Base-by-base conservation (phyloP, 2,888 invertebrate genomes). In the Nymphalis c-album region DNA sequence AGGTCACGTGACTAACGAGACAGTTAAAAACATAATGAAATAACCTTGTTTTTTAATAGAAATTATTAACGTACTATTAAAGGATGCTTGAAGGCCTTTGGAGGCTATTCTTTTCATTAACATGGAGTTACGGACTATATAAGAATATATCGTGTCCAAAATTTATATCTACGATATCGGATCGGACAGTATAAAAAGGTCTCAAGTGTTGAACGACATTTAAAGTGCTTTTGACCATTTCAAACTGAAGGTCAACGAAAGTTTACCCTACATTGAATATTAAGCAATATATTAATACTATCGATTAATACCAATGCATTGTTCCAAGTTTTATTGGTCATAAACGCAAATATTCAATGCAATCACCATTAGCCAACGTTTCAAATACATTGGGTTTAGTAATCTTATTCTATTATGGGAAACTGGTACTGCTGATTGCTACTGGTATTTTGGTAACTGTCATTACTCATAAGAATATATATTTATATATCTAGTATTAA, bases 171-270 rank as follows among this genome's bases (percentile, higher is more conserved):
- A n/a, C 53, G 53, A 31, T 31, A 17, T 55, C 53, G 53, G 7
- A 55, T 55, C 53, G 53, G 13, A 55, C 17, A 31, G 16, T 31
- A 55, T 31, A 55, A 55, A 55, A 55, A 55, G 17, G 17, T 17
- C 31, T 50, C n/a, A 17, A 31, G 10, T 22, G 16, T 51, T 1
- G 31, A 55, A 31, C 53, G 26, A 55, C 53, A 17, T 31, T 40
- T 40, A 31, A 31, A 22, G 22, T 22, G 17, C 53, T 16, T 53
- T 55, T n/a, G 31, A 31, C 17, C 16, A 55, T n/a, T 53, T 53
- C 31, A 55, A 53, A 46, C 40, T 60, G 70, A 73, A 73, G 72
- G 73, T 65, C 67, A 65, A 67, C 51, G 69, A 73, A 73, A 72
- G 72, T 70, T 57, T 68, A 55, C 51, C 40, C 48, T 60, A 60